phyloP scores from a whole-genome alignment of 2,113 vertebrate genomes.

The Brachirus orientalis region DNA sequence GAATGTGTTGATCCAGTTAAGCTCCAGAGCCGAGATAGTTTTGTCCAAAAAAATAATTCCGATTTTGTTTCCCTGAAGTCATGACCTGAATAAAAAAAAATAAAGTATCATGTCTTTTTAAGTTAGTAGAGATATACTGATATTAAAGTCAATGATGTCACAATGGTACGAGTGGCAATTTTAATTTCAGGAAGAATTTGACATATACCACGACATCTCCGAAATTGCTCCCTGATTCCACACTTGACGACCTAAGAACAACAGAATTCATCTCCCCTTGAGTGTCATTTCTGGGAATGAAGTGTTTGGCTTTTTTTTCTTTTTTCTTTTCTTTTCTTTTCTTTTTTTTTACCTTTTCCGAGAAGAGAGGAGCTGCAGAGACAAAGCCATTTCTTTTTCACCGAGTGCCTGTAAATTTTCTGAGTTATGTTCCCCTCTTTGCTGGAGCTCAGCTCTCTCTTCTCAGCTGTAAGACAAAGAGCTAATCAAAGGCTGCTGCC shows the following conservation, averaged over 20 bases:
- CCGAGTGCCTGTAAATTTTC: conserved; percentile 66
- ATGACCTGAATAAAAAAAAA: background rate
- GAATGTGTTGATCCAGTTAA: background rate
- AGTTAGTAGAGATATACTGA: too few species aligned
- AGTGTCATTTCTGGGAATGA: conserved; percentile 32
- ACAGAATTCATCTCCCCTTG: conserved; percentile 29
- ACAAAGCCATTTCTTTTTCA: conserved; percentile 72
- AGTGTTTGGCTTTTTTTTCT: conserved; percentile 4
- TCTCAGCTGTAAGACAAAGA: conserved; percentile 84
- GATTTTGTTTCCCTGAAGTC: too few species aligned
- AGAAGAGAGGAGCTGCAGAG: conserved; percentile 58
- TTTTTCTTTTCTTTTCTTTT: background rate
- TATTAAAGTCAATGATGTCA: too few species aligned
- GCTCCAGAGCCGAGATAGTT: background rate
- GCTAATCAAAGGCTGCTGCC: conserved; percentile 86
- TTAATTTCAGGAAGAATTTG: background rate
- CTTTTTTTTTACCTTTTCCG: background rate
- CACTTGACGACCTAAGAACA: background rate
- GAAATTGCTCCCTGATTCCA: background rate
- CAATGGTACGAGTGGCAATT: background rate
- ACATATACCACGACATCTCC: background rate
- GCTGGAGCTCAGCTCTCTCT: conserved; percentile 83
- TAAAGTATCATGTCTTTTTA: too few species aligned
- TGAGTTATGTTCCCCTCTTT: conserved; percentile 72
- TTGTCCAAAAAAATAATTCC: background rate